These are phyloP conservation scores for Aethes cnicana DNA, from an alignment of 2,888 invertebrate species.

Conservation along the genomic window DNA sequence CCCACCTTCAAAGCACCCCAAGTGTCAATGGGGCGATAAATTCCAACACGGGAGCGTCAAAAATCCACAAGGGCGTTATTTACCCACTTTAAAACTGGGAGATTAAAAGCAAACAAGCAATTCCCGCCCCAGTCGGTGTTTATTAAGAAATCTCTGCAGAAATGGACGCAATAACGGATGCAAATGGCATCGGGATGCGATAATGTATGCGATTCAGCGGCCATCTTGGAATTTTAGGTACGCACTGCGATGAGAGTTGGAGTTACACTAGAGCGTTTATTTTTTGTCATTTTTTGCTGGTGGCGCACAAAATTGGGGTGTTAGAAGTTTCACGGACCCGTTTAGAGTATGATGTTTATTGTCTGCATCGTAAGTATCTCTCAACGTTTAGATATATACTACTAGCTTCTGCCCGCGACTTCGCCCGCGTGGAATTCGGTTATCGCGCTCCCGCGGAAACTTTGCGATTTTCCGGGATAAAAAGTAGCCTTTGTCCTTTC, in stretches of 20 bases:
- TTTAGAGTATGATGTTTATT: too few relatives aligned
- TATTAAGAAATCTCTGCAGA: conserved; percentile 38
- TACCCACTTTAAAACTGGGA: conserved; percentile 13
- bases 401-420: too few relatives aligned
- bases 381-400: too few relatives aligned
- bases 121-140: conserved; percentile 23
- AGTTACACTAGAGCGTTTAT: conserved; percentile 35
- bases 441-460: too few relatives aligned
- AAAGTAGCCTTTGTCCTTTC: too few relatives aligned
- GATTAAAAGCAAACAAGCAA: conserved; percentile 24
- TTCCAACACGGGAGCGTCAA: conserved; percentile 1
- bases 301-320: too few relatives aligned
- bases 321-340: too few relatives aligned
- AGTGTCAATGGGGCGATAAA: conserved; percentile 14
- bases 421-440: too few relatives aligned
- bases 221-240: conserved; percentile 33
- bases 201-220: conserved; percentile 54
- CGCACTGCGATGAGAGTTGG: conserved; percentile 35
- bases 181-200: conserved; percentile 64
- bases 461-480: too few relatives aligned
- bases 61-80: conserved; percentile 17
- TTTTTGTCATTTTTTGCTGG: too few relatives aligned
- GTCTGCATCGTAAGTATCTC: too few relatives aligned
- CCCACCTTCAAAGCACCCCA: conserved; percentile 4
- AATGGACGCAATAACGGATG: conserved; percentile 60